Base-by-base conservation (phyloP, 2,113 vertebrate genomes). In the Seriola quinqueradiata region DNA sequence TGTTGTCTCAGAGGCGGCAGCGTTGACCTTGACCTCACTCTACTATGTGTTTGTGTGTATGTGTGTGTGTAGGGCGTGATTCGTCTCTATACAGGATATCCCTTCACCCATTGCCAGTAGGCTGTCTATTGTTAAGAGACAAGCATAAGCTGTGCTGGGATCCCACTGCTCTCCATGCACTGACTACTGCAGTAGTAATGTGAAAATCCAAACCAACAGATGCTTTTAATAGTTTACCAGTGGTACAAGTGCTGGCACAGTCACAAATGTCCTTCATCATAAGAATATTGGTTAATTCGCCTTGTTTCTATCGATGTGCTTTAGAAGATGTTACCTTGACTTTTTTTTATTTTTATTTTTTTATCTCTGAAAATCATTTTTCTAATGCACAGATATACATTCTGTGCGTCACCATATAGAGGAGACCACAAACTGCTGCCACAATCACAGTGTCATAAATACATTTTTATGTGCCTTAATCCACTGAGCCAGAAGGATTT, bases 81-180 rank as follows among this genome's bases (percentile, higher is more conserved):
- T 93, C 87, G 69, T 89, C 90, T 92, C 92, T 91, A 94, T 95
- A 94, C 95, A 96, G 95, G 95, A 96, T 96, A 92, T 96, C 95
- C 95, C 91, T 87, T 93, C 87, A 82, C 89, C 88, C 90, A 77
- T 77, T 83, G 87, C 87, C 93, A 92, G 89, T 89, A 92, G 86
- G 85, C 81, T 90, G 90, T 88, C 94, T 93, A 96, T 96, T 96
- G 94, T 96, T 96, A 94, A 87, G 77, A 90, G 77, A 86, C 80
- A 88, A 75, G 88, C 88, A 89, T 55, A 70, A 77, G 81, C 72
- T 81, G 63, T 69, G 73, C 86, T 84, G 75, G 73, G 86, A 89
- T 83, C 82, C 72, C 66, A 76, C 55, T 61, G 72, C 59, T 89
- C 81, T 65, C 44, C 23, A 16, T 52, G 50, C 83, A 80, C 59